Percentiles rank a stretch among this genome's conserved stretches.
Conservation (phyloP, 2,797 vertebrate genomes). For the Pantherophis alleghaniensis region DNA sequence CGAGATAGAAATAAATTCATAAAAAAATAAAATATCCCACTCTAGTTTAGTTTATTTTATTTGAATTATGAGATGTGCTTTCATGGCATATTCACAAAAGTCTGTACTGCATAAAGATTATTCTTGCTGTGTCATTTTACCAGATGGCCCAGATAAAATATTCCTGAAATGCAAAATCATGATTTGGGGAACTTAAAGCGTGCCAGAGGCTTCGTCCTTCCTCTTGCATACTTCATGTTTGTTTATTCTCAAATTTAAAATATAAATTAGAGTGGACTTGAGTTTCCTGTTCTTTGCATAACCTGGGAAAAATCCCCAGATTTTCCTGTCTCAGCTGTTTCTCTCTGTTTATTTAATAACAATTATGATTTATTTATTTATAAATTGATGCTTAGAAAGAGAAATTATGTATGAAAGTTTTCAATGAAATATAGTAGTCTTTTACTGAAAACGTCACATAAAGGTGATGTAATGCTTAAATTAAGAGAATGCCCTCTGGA, state of each 20-base stretch:
- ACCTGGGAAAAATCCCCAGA: background rate
- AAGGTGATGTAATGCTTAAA: background rate
- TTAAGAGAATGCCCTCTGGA: background rate
- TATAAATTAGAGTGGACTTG: background rate
- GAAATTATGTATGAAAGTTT: background rate
- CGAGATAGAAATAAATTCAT: background rate
- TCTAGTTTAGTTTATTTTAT: background rate
- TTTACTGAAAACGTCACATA: background rate
- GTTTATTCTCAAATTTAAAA: background rate
- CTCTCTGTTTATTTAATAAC: background rate
- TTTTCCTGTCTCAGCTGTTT: background rate
- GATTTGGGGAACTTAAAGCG: background rate
- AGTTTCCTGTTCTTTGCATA: background rate
- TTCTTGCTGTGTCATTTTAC: background rate
- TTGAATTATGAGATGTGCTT: background rate
- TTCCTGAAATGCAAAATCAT: background rate
- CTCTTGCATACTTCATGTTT: background rate
- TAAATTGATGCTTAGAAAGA: background rate
- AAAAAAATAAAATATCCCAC: background rate
- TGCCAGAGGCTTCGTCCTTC: background rate
- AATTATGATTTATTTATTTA: background rate
- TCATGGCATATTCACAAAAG: background rate
- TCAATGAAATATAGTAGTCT: background rate
- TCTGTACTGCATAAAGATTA: background rate
- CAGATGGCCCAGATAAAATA: background rate